A percentile compares a stretch with the other conserved stretches of the same genome.
Evolutionary conservation across 2,888 invertebrate genomes (phyloP).

Genomic region (Pterostichus madidus): DNA sequence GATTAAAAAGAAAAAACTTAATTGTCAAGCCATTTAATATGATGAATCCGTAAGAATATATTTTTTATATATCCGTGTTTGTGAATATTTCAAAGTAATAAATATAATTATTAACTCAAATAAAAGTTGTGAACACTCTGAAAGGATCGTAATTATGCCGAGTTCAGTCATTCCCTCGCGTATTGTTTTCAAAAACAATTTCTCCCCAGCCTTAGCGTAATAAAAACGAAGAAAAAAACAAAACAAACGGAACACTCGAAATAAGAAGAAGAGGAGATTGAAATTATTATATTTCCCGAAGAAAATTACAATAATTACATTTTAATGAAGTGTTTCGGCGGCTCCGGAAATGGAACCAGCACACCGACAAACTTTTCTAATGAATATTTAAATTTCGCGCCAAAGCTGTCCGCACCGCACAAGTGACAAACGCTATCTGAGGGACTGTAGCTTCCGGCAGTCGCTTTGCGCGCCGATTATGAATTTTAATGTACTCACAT

Average conservation of each 20-base stretch:
- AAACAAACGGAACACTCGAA: conserved; percentile 25
- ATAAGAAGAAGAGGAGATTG: conserved; percentile 64
- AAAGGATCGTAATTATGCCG: neutral
- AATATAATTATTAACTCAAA: conserved; percentile 34
- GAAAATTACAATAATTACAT: conserved; percentile 67
- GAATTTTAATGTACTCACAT: conserved; percentile 59
- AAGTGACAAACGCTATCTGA: conserved; percentile 60
- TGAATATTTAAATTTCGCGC: conserved; percentile 67
- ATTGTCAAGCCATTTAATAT: too few species aligned
- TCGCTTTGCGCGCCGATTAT: conserved; percentile 55
- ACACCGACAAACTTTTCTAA: conserved; percentile 67
- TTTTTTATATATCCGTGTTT: too few species aligned
- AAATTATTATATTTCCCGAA: conserved; percentile 67
- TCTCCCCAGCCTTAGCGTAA: neutral
- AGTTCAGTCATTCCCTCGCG: conserved; percentile 3
- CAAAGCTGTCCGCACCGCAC: conserved; percentile 57
- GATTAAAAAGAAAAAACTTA: too few species aligned
- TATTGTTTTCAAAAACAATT: conserved; percentile 52
- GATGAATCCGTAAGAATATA: too few species aligned
- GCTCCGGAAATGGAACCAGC: conserved; percentile 66
- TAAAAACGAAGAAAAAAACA: conserved; percentile 39
- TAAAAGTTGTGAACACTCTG: neutral
- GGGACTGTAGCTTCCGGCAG: conserved; percentile 48
- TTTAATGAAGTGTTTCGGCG: conserved; percentile 67
- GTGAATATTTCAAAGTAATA: neutral